Conservation (phyloP, 2,888 invertebrate species). For the Chrysolina haemoptera region DNA sequence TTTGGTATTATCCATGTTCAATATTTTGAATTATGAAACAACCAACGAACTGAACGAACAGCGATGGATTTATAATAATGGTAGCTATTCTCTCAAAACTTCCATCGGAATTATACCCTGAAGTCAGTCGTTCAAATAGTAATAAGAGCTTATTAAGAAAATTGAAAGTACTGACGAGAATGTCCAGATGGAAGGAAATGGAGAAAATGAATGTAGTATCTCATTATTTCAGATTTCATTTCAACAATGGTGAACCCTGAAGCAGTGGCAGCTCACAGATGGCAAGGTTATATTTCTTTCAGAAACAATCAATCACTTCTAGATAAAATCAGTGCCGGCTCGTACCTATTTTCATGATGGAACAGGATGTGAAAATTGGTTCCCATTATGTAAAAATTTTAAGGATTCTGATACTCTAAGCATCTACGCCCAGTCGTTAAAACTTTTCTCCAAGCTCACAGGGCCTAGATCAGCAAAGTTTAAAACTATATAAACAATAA, state of each 20-base stretch:
- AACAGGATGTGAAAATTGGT: too few species aligned
- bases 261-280: neutral
- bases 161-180: neutral
- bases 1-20: slow-evolving; percentile 2
- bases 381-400: too few species aligned
- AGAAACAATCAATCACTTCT: too few species aligned
- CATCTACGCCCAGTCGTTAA: too few species aligned
- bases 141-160: slow-evolving; percentile 8
- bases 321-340: too few species aligned
- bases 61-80: slow-evolving; percentile 10
- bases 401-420: too few species aligned
- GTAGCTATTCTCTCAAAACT: neutral
- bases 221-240: neutral
- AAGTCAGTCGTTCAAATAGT: slow-evolving; percentile 2
- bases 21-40: slow-evolving; percentile 6
- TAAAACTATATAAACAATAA: too few species aligned
- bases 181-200: neutral
- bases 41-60: neutral
- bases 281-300: neutral
- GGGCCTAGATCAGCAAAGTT: too few species aligned
- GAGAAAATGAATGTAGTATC: neutral
- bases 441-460: too few species aligned
- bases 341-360: too few species aligned
- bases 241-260: neutral
- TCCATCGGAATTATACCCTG: slow-evolving; percentile 3